Conservation (phyloP, 2,888 invertebrate species). For the Caenorhabditis doughertyi region DNA sequence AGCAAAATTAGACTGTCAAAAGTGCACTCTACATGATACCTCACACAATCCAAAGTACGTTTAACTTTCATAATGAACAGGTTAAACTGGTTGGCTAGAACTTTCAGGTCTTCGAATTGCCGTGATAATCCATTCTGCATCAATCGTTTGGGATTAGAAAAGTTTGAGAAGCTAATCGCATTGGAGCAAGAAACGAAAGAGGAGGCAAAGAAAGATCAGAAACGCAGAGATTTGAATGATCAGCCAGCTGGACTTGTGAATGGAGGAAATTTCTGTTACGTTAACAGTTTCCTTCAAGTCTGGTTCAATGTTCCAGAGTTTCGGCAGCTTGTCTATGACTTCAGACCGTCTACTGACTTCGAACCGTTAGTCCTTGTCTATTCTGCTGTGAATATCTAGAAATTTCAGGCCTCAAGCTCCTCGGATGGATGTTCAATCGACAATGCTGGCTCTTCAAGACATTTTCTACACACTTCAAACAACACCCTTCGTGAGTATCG, state of each 20-base stretch:
- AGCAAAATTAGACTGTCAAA: conserved; percentile 68
- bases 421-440: conserved; percentile 76
- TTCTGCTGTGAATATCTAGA: background rate
- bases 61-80: background rate
- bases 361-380: conserved; percentile 50
- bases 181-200: conserved; percentile 62
- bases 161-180: conserved; percentile 78
- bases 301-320: conserved; percentile 81
- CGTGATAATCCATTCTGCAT: conserved; percentile 80
- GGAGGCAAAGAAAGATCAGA: conserved; percentile 67
- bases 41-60: conserved; percentile 74
- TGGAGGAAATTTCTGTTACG: conserved; percentile 81
- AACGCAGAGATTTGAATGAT: conserved; percentile 71
- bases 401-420: conserved; percentile 63
- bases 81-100: background rate
- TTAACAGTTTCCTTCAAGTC: conserved; percentile 82
- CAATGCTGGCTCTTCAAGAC: conserved; percentile 78
- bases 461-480: conserved; percentile 78
- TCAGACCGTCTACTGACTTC: conserved; percentile 70
- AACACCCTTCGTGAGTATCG: conserved; percentile 78
- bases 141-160: conserved; percentile 78
- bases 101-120: conserved; percentile 70
- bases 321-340: conserved; percentile 80
- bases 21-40: conserved; percentile 70
- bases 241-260: conserved; percentile 80